A percentile compares a stretch with the other conserved stretches of the same genome.
Conservation (phyloP, 2,113 vertebrate genomes). For the Bufo gargarizans region DNA sequence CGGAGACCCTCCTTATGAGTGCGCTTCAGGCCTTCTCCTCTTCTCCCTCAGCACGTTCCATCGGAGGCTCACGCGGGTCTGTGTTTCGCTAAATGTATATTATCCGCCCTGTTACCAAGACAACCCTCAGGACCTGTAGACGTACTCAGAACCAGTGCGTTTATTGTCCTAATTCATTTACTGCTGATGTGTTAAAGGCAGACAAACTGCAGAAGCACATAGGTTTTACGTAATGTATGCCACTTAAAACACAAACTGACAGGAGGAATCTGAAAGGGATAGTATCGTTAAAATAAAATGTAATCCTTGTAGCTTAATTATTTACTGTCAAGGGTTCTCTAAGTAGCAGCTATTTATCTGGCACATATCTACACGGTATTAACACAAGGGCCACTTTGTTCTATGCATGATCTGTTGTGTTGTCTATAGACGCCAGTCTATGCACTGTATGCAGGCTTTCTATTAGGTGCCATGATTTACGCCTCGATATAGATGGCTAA, state of each 20-base stretch:
- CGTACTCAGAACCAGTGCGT: not conserved
- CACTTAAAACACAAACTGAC: not conserved
- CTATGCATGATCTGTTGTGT: not conserved
- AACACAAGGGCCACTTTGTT: too few relatives aligned
- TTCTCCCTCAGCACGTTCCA: not conserved
- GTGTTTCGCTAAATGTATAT: constrained; percentile 15
- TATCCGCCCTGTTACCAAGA: not conserved
- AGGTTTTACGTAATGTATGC: not conserved
- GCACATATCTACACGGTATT: not conserved
- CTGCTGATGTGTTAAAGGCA: constrained; percentile 1
- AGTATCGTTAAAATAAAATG: not conserved
- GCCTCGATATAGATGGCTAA: not conserved
- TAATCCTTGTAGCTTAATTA: not conserved
- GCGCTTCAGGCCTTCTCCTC: not conserved
- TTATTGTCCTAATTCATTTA: constrained; percentile 32
- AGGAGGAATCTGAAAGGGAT: constrained; percentile 12
- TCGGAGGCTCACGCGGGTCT: not conserved
- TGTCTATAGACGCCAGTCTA: not conserved
- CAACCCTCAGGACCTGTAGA: not conserved
- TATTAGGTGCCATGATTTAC: not conserved
- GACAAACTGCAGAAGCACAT: not conserved
- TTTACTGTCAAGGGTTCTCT: not conserved
- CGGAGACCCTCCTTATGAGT: not conserved
- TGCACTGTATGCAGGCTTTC: not conserved
- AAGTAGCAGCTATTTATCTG: constrained; percentile 27